These are phyloP conservation scores for Jordanella pulchra DNA, from an alignment of 2,797 vertebrate genomes.

Conservation along the genomic window DNA sequence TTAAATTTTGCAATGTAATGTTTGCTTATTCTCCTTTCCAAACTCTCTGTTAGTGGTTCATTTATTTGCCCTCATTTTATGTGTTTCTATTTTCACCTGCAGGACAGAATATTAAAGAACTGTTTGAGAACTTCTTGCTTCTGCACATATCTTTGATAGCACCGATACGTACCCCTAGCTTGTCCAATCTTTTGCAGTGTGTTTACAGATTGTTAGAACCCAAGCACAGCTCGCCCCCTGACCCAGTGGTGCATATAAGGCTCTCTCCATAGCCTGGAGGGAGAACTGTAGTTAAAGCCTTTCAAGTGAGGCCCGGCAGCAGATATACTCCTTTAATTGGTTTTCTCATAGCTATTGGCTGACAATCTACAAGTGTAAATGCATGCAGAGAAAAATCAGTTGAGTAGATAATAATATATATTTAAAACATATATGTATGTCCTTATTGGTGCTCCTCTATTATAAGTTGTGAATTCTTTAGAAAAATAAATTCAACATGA, in stretches of 20 bases:
- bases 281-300: slow-evolving; percentile 51
- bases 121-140: background rate
- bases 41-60: background rate
- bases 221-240: slow-evolving; percentile 39
- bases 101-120: slow-evolving; percentile 4
- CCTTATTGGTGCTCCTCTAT: background rate
- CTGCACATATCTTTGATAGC: slow-evolving; percentile 9
- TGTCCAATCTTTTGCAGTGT: slow-evolving; percentile 17
- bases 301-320: slow-evolving; percentile 45
- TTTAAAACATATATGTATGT: background rate
- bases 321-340: slow-evolving; percentile 62
- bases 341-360: slow-evolving; percentile 58
- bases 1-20: slow-evolving; percentile 17
- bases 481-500: slow-evolving; percentile 25
- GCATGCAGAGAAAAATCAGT: slow-evolving; percentile 20
- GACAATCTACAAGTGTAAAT: slow-evolving; percentile 26
- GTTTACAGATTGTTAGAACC: slow-evolving; percentile 47
- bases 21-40: slow-evolving; percentile 17
- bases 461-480: slow-evolving; percentile 3
- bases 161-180: slow-evolving; percentile 19
- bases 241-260: slow-evolving; percentile 37
- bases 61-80: slow-evolving; percentile 2
- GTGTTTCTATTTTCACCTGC: slow-evolving; percentile 6
- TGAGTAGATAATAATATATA: background rate
- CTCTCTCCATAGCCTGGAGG: slow-evolving; percentile 39